Evolutionary conservation across 37 sponge, comb jelly and placozoan genomes (phyloP).

Genomic region (Hexactinellida sp.): DNA sequence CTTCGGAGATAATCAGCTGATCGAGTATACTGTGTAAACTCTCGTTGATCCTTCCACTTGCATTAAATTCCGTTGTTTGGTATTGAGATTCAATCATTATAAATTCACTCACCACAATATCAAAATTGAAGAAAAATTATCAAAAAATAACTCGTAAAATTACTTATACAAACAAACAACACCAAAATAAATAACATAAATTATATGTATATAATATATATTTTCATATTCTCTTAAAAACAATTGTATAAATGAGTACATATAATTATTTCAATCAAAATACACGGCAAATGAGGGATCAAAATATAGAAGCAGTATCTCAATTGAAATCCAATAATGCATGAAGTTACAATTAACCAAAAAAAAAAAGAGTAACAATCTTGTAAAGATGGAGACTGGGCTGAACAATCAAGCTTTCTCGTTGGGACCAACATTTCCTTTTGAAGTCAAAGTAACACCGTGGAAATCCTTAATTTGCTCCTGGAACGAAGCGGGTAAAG

Average conservation of each 20-base stretch:
- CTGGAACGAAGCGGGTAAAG: not conserved
- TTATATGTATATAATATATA: too few species aligned
- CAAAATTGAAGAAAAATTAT: too few species aligned
- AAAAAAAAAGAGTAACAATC: not conserved
- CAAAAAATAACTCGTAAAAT: too few species aligned
- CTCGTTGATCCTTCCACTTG: not conserved
- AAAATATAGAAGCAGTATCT: not conserved
- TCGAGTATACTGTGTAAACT: not conserved
- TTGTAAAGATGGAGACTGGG: too few species aligned
- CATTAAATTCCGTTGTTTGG: not conserved
- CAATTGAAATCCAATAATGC: not conserved
- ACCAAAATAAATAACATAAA: too few species aligned
- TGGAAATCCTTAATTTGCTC: constrained; percentile 15
- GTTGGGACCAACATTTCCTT: constrained; percentile 3
- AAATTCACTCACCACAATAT: too few species aligned
- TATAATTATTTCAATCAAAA: not conserved
- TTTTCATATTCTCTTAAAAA: constrained; percentile 2
- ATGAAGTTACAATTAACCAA: not conserved
- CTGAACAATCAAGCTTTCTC: not conserved
- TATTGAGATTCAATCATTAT: too few species aligned
- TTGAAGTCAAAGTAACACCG: not conserved
- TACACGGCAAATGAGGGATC: not conserved
- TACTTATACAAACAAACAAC: too few species aligned
- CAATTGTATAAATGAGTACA: not conserved
- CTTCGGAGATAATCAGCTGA: not conserved